Evolutionary conservation across 2,888 invertebrate species (phyloP), one percentile per base, ranked within the genome.

Genomic region (Hoplodrina blanda): DNA sequence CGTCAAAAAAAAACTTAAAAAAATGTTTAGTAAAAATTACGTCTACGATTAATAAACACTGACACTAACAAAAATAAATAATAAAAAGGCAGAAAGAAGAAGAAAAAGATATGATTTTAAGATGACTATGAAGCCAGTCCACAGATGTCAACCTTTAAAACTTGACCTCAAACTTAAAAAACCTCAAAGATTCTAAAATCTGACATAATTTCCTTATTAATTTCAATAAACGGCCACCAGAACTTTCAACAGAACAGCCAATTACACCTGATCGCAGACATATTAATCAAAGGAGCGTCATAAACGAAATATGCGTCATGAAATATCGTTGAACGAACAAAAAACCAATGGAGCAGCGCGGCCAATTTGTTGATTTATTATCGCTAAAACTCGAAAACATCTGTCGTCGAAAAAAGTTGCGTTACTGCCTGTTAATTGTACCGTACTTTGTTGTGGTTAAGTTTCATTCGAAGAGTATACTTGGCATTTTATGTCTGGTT

Each of bases 261-360:
- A 77, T 82, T 71, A 71, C 76, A 65, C 15, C 37, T 73, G 83
- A 85, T 88, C 87, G 88, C 90, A 92, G 92, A 92, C 91, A 81
- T 90, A 94, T 94, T 94, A 92, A 95, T 94, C 93, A 92, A 86
- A 87, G 76, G 77, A 74, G 84, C 87, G 91, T 93, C 93, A 93
- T 94, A 93, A 94, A 92, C 89, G 91, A 92, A 94, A 93, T 92
- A 90, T 91, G 94, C 87, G 89, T 86, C 87, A 86, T 93, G 90
- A 94, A 92, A 91, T 92, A 94, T 92, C 85, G 87, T 82, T 76
- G 79, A 77, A 83, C 76, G 83, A 76, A 86, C 84, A 91, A 92
- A 93, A 93, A 91, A 91, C 84, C 86, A 88, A 76, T 88, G 88
- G 84, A 83, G 84, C 83, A 81, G 78, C 77, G 81, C 82, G 87